Evolutionary conservation across 2,113 vertebrate genomes (phyloP).

Genomic region (Dolichotis patagonum): DNA sequence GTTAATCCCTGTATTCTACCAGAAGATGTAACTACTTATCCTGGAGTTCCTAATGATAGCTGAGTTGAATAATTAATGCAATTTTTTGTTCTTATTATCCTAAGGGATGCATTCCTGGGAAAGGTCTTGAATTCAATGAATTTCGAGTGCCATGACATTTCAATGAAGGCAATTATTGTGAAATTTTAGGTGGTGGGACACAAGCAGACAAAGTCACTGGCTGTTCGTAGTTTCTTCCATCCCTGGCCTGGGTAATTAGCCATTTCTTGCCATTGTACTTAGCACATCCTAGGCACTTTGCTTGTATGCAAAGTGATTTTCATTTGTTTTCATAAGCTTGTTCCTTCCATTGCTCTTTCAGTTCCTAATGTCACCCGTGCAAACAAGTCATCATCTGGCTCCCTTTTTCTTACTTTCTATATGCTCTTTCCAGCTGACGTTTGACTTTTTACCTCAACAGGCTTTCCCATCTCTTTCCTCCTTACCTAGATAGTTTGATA

Average conservation of each 20-base stretch:
- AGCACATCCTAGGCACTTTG: background rate
- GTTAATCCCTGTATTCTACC: background rate
- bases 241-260: background rate
- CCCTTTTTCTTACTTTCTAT: background rate
- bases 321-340: background rate
- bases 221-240: background rate
- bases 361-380: background rate
- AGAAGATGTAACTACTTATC: background rate
- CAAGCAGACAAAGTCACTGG: background rate
- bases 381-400: background rate
- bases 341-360: background rate
- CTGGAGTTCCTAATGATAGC: background rate
- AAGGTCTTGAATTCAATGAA: background rate
- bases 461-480: background rate
- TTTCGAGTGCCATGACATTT: background rate
- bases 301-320: background rate
- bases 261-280: background rate
- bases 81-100: background rate
- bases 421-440: background rate
- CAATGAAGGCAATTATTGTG: background rate
- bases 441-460: constrained; percentile 63
- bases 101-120: background rate
- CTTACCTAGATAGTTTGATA: background rate
- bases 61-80: background rate
- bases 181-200: background rate